Evolutionary conservation across 2,113 vertebrate genomes (phyloP), one percentile per base, ranked within the genome.

Genomic region (Brachyhypopomus occidentalis): DNA sequence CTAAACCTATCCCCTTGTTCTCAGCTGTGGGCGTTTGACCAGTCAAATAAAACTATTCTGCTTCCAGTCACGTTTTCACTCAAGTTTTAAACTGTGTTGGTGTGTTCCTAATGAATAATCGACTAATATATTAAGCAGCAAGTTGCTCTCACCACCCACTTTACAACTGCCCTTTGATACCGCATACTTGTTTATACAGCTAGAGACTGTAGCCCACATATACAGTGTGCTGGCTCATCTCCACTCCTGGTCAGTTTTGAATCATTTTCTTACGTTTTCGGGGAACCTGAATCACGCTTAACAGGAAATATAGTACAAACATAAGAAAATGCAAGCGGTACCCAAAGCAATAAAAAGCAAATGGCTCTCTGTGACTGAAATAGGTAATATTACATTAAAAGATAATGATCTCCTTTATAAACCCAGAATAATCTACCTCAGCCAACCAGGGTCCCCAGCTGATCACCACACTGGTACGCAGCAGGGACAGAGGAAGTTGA

Each of bases 1-100:
- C 71, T 56, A 77, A 75, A 83, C 72, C 38, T 78, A n/a, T 78
- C 75, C 62, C 38, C 27, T 63, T 60, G 82, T 84, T 82, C 81
- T 63, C 58, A 36, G 64, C 30, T 62, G 52, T 48, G 64, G 16
- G 38, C 36, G 75, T 75, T 72, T 74, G 55, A 36, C 45, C n/a
- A 52, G 12, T 62, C 48, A 25, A 60, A 55, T 22, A 36, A 72
- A 70, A 64, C 45, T 45, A 67, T 58, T 58, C 17, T 22, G 17
- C 34, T 75, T 67, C 36, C 17, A 62, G 20, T 38, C 69, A 27
- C 30, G 34, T 30, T 41, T 41, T 41, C 9, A 14, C 2, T 52
- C 45, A 30, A 77, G 45, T 73, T 59, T 58, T 70, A 59, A 25
- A 56, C 34, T 45, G 14, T n/a, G 6, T 52, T 8, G 19, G 22